Evolutionary conservation across 2,888 invertebrate genomes (phyloP).

Genomic region (Ochropleura plecta): DNA sequence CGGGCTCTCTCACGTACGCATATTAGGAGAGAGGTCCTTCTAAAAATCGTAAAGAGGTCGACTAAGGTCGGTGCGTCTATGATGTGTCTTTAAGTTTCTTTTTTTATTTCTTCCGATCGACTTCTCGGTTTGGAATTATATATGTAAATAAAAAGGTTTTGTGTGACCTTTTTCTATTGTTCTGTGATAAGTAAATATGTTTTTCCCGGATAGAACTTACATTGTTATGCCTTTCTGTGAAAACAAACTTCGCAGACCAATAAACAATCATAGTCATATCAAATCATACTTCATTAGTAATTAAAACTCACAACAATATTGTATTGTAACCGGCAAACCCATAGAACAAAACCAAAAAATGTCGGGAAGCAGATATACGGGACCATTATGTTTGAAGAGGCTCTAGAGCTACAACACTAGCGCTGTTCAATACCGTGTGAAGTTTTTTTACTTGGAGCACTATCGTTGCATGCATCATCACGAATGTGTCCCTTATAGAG

Average conservation of each 20-base stretch:
- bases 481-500: slow-evolving; percentile 44
- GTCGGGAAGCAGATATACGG: slow-evolving; percentile 62
- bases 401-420: slow-evolving; percentile 46
- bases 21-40: slow-evolving; percentile 82
- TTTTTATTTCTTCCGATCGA: slow-evolving; percentile 71
- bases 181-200: slow-evolving; percentile 11
- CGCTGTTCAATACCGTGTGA: slow-evolving; percentile 57
- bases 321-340: slow-evolving; percentile 2
- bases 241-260: neutral
- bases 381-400: slow-evolving; percentile 60
- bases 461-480: slow-evolving; percentile 50
- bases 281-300: slow-evolving; percentile 24
- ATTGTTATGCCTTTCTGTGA: neutral
- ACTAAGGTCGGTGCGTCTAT: slow-evolving; percentile 76
- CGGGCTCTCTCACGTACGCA: slow-evolving; percentile 82
- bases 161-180: slow-evolving; percentile 41
- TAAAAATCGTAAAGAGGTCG: slow-evolving; percentile 85
- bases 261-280: neutral
- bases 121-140: slow-evolving; percentile 62
- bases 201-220: neutral
- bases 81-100: slow-evolving; percentile 76
- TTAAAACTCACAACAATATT: slow-evolving; percentile 33
- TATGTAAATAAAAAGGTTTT: slow-evolving; percentile 53
- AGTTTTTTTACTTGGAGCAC: slow-evolving; percentile 45
- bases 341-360: slow-evolving; percentile 12